phyloP scores from a whole-genome alignment of 2,113 vertebrate genomes.

The Macquaria ambigua region DNA sequence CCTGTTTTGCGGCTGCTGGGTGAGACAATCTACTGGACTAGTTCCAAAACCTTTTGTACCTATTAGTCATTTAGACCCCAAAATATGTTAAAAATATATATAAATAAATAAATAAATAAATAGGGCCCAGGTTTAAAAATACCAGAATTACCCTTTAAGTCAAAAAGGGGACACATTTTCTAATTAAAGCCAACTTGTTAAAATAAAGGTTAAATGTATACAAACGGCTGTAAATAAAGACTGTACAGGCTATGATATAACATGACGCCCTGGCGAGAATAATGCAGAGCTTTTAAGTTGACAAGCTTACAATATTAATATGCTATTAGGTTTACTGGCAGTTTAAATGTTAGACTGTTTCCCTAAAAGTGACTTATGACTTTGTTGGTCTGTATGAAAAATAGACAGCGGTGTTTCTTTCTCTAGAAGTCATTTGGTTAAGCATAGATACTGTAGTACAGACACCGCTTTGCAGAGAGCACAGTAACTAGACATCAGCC shows the following conservation, averaged over 20 bases:
- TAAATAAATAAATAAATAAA: too few species aligned
- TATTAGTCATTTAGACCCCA: too few species aligned
- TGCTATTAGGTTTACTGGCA: conserved; percentile 2
- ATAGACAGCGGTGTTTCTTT: background rate
- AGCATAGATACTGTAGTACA: background rate
- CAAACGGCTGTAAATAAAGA: background rate
- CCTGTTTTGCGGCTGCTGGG: too few species aligned
- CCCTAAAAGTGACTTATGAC: background rate
- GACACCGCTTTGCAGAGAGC: background rate
- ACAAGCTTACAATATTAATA: conserved; percentile 19
- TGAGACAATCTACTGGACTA: too few species aligned
- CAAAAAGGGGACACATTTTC: background rate
- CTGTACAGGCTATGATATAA: background rate
- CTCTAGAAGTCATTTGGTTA: conserved; percentile 4
- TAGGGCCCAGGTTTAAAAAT: too few species aligned
- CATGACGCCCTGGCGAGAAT: background rate
- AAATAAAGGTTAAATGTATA: background rate
- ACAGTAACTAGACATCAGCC: background rate
- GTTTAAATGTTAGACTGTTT: background rate
- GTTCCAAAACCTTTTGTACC: too few species aligned
- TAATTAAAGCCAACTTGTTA: background rate
- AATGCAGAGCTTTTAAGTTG: conserved; percentile 1
- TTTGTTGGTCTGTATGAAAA: background rate
- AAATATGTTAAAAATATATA: too few species aligned
- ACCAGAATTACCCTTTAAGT: background rate